Evolutionary conservation across 2,797 vertebrate genomes (phyloP).

Genomic region (Oreonectes daqikongensis): DNA sequence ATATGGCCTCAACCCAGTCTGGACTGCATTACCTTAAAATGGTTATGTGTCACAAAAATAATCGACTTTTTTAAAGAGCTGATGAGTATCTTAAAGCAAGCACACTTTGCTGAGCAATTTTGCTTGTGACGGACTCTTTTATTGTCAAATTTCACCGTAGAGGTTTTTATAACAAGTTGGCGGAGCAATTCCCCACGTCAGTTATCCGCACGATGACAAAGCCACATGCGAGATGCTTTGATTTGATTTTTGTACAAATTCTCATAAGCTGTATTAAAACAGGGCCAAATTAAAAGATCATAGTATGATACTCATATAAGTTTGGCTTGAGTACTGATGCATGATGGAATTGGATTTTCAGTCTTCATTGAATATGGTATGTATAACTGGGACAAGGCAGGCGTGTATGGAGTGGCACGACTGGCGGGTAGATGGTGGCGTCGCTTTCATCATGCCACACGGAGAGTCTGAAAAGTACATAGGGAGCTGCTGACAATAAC

Average conservation of each 20-base stretch:
- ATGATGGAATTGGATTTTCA: constrained; percentile 2
- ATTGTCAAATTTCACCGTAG: constrained; percentile 1
- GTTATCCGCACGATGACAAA: constrained; percentile 21
- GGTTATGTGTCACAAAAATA: constrained; percentile 49
- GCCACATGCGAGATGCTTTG: constrained; percentile 21
- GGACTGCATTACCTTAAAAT: constrained; percentile 52
- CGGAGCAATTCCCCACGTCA: constrained; percentile 17
- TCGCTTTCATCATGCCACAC: not conserved
- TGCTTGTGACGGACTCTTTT: constrained; percentile 18
- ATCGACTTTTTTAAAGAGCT: constrained; percentile 42
- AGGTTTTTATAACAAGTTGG: constrained; percentile 21
- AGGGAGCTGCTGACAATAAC: not conserved
- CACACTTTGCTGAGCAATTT: constrained; percentile 11
- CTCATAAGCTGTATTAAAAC: constrained; percentile 17
- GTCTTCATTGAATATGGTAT: not conserved
- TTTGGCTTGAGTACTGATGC: not conserved
- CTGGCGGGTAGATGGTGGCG: not conserved
- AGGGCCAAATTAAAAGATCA: constrained; percentile 9
- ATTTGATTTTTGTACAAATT: constrained; percentile 22
- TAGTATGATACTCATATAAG: not conserved
- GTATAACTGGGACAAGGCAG: not conserved
- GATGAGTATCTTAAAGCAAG: constrained; percentile 40
- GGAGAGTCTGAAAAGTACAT: not conserved
- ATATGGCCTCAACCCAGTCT: constrained; percentile 48
- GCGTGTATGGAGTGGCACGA: not conserved